Base-by-base conservation (phyloP, 2,797 vertebrate genomes). In the Petrocephalus schoutedeni region DNA sequence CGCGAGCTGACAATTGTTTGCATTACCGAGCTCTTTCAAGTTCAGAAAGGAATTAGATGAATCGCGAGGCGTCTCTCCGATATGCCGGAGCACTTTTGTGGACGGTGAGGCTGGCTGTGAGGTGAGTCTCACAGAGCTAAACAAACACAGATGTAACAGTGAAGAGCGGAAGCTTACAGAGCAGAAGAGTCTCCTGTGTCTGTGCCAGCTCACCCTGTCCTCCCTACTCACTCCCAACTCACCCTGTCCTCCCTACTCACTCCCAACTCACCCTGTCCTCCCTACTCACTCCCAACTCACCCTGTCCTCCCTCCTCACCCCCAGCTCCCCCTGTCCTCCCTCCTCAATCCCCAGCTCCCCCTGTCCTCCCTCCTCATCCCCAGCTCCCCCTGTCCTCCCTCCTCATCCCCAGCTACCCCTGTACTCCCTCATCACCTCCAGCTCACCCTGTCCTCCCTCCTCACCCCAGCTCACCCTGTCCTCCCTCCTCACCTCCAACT, bases 41-140 rank as follows among this genome's bases (percentile, higher is more conserved):
- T 74, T 74, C 32, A 74, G 32, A 74, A 74, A 74, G 77, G 45
- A 82, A 82, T 82, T 82, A 51, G 45, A 82, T 82, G 77, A 82
- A 82, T 51, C 10, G 16, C 2, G 36, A 9, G 77, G n/a, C 16
- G 49, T 51, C 49, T 49, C 45, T 45, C 16, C n/a, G 45, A 51
- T 82, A 4, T 82, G 7, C 74, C 1, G 36, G 14, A 49, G 45
- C 16, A 0, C 19, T 16, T 51, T 45, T 49, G 12, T 41, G 19
- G 36, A 51, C 2, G 14, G 16, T 82, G 77, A 41, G 19, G 77
- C 45, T n/a, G 77, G 77, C 77, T 21, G 77, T 8, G 49, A 45
- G 77, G 41, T 51, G 77, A 82, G 77, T 51, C 36, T 51, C 32
- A n/a, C 7, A 51, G 36, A 82, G 19, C 14, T 74, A 51, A 82